Conservation (phyloP, 2,797 vertebrate genomes). For the Falco biarmicus region DNA sequence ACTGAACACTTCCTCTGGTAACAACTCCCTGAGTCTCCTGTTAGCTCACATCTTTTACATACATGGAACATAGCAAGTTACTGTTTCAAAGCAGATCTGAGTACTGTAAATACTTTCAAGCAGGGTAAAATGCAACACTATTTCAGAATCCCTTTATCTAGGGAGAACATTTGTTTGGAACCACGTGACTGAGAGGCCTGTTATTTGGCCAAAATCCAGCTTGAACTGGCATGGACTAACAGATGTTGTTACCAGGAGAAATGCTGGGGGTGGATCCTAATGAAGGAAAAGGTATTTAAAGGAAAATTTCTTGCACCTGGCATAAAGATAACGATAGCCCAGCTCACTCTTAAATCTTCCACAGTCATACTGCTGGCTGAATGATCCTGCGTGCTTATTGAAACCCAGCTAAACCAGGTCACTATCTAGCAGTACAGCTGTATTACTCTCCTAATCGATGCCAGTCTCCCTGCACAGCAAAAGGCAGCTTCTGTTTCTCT, state of each 20-base stretch:
- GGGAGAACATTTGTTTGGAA: conserved; percentile 9
- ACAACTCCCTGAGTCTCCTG: neutral
- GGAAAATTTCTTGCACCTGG: neutral
- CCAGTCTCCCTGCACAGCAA: neutral
- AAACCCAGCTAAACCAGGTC: neutral
- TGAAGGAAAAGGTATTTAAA: neutral
- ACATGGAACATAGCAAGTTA: neutral
- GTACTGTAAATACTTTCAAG: neutral
- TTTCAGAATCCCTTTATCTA: neutral
- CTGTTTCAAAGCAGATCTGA: neutral
- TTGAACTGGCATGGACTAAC: neutral
- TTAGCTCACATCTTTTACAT: neutral
- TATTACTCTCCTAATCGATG: neutral
- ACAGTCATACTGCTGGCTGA: neutral
- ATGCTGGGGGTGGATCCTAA: neutral
- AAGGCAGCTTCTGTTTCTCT: neutral
- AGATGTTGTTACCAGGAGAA: neutral
- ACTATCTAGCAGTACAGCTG: neutral
- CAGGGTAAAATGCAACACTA: neutral
- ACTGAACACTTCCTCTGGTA: neutral
- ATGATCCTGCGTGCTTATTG: neutral
- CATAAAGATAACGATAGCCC: neutral
- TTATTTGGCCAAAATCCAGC: neutral
- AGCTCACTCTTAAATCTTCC: neutral
- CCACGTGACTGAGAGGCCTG: neutral